Percentiles rank a stretch among this genome's conserved stretches.
Evolutionary conservation across 2,113 vertebrate genomes (phyloP).

Genomic region (Callocephalon fimbriatum): DNA sequence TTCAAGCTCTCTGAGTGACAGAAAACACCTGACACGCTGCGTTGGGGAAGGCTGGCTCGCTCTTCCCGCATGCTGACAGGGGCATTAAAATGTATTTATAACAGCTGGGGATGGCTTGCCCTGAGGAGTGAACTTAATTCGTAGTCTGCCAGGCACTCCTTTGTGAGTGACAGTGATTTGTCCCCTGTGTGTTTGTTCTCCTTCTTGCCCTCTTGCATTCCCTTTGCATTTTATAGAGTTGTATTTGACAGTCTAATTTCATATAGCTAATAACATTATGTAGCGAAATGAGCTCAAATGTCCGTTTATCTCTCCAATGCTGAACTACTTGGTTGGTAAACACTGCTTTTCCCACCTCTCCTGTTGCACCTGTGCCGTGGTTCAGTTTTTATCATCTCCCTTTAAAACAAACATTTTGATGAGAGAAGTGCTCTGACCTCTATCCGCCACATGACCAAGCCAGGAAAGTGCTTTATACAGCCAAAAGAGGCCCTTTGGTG

Average conservation of each 20-base stretch:
- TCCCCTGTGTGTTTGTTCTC: conserved; percentile 70
- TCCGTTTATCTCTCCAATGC: conserved; percentile 16
- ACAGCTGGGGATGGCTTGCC: conserved; percentile 74
- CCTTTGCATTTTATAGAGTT: conserved; percentile 65
- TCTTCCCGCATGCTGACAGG: conserved; percentile 67
- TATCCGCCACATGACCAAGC: background rate
- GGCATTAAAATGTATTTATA: conserved; percentile 75
- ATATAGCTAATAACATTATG: conserved; percentile 72
- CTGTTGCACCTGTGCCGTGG: background rate
- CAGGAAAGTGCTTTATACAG: background rate
- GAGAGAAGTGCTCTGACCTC: background rate
- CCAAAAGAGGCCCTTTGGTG: background rate
- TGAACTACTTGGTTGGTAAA: conserved; percentile 59
- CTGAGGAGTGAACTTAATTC: conserved; percentile 78
- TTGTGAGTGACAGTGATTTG: conserved; percentile 79
- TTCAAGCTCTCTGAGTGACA: conserved; percentile 39
- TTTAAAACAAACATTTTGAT: conserved; percentile 11
- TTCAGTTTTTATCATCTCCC: background rate
- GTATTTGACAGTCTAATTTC: conserved; percentile 76
- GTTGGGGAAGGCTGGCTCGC: conserved; percentile 34
- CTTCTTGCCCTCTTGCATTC: conserved; percentile 57
- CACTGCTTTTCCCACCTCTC: background rate
- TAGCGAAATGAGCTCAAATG: conserved; percentile 56
- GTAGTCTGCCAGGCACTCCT: conserved; percentile 75
- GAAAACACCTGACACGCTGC: conserved; percentile 52